Base-by-base conservation (phyloP, 2,888 invertebrate genomes). In the Stenodema calcarata region DNA sequence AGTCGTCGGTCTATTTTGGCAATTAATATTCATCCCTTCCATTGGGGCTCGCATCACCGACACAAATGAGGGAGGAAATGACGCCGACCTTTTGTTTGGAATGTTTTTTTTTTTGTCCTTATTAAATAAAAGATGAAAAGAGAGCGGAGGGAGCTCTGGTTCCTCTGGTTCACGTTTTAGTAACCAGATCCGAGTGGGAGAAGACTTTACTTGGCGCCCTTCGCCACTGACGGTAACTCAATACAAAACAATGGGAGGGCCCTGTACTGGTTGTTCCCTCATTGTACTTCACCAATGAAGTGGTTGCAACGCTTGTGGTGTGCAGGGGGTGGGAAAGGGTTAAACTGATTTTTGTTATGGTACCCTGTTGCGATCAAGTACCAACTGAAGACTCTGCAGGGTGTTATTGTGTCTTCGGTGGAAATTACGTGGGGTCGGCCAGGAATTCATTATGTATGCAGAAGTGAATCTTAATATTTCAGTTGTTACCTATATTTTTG, bases 171-270 rank as follows among this genome's bases (percentile, higher is more conserved):
- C 70, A 30, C 4, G 30, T 70, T 50, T 27, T 30, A 70, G 70
- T 70, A 70, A 70, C 70, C 70, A 70, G 70, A 70, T 70, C 70
- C 70, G 70, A 70, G 70, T 70, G 70, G 70, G 70, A 70, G 70
- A 70, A 23, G 11, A 35, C 35, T n/a, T n/a, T n/a, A n/a, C 11
- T 50, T 50, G 16, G 70, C 70, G 30, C 70, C 70, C 50, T 50
- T n/a, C n/a, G n/a, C 70, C 70, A 70, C 14, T 27, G 28, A 70
- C 6, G 35, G 73, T 62, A 73, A 73, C 73, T 73, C 41, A n/a
- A 73, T 73, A 73, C 73, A 73, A 35, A 41, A 41, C 35, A 73
- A 73, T 73, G 73, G 73, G 35, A 30, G 35, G 35, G 73, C 35
- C 12, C 35, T 23, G 2, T 35, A 30, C 73, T 73, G 41, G 35